Evolutionary conservation across 2,113 vertebrate species (phyloP).

Genomic region (Centropristis striata): DNA sequence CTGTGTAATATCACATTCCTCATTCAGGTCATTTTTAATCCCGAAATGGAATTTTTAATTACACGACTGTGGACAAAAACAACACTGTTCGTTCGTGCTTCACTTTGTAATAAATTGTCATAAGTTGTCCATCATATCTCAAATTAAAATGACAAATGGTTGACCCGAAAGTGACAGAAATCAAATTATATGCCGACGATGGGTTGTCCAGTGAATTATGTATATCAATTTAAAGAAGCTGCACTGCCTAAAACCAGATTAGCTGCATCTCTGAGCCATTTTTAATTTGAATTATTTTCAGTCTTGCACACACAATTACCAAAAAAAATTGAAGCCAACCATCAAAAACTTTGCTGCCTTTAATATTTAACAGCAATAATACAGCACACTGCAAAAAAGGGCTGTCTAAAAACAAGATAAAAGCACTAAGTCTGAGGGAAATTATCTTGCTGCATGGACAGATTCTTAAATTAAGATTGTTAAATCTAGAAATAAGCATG

Average conservation of each 20-base stretch:
- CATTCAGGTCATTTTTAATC: conserved; percentile 1
- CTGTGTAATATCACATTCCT: conserved; percentile 19
- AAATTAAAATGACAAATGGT: background rate
- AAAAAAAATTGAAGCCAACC: background rate
- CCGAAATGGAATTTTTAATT: conserved; percentile 33
- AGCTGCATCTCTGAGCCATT: conserved; percentile 21
- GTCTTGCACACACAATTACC: background rate
- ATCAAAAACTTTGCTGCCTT: background rate
- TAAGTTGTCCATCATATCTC: conserved; percentile 28
- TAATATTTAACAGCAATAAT: conserved; percentile 5
- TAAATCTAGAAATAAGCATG: no score
- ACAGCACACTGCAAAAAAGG: no score
- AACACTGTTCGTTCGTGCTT: background rate
- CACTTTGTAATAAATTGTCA: background rate
- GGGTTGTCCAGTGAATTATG: conserved; percentile 25
- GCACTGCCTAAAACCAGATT: conserved; percentile 32
- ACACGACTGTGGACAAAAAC: background rate
- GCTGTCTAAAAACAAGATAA: no score
- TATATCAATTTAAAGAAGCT: conserved; percentile 30
- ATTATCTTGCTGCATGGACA: no score
- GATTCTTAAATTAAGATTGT: no score
- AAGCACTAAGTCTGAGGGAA: no score
- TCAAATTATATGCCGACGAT: conserved; percentile 28
- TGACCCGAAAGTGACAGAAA: conserved; percentile 32
- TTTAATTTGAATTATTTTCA: conserved; percentile 29